Evolutionary conservation across 1,140 invertebrate genomes (phyloP).

Genomic region (Triops longicaudatus): DNA sequence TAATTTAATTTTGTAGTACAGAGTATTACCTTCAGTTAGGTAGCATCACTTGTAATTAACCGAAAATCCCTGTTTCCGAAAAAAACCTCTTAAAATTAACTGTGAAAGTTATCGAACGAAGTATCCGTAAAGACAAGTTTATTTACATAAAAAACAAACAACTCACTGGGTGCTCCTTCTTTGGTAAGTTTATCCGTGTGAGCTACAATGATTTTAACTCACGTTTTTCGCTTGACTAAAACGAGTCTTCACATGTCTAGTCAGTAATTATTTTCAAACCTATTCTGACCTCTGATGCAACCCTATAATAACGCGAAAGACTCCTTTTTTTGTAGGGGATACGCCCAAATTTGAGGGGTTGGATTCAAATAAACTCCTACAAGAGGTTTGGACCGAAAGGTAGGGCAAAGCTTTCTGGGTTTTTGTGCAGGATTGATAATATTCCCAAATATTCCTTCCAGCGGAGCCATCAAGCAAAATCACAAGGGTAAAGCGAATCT

Average conservation of each 20-base stretch:
- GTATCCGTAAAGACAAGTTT: constrained; percentile 1
- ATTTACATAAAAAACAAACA: constrained; percentile 9
- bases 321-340: no score
- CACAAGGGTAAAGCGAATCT: neutral
- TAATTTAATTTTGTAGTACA: no score
- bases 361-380: no score
- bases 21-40: no score
- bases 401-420: neutral
- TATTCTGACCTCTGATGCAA: no score
- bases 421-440: neutral
- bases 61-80: no score
- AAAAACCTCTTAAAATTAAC: no score
- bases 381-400: neutral
- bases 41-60: no score
- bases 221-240: neutral
- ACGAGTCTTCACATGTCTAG: neutral
- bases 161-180: neutral
- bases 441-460: neutral
- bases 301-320: no score
- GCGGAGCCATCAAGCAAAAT: neutral
- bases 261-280: no score
- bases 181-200: neutral
- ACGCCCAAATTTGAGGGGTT: no score
- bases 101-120: no score
- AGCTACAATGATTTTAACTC: neutral